These are phyloP conservation scores for Pardosa pseudoannulata DNA, from an alignment of 2,888 invertebrate species.

Conservation along the genomic window DNA sequence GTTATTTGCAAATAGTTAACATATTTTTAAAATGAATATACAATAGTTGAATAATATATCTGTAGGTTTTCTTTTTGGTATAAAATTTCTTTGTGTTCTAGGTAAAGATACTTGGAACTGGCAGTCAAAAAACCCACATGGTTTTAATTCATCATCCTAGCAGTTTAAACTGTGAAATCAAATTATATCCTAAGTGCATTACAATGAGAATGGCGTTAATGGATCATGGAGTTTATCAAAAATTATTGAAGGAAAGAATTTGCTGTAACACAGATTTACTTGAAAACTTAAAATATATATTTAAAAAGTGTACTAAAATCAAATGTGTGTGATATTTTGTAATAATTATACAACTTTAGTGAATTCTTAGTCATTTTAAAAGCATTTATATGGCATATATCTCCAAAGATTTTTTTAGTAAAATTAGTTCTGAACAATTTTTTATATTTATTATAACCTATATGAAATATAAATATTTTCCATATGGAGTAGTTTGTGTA, in stretches of 20 bases:
- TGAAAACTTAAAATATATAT: neutral
- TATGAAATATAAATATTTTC: no score
- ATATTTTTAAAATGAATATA: no score
- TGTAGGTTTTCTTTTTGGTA: neutral
- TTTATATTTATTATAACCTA: no score
- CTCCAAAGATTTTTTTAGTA: no score
- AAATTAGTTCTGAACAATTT: no score
- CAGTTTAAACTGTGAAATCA: neutral
- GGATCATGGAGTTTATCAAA: neutral
- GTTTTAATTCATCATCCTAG: constrained; percentile 76
- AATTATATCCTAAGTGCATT: neutral
- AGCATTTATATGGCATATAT: no score
- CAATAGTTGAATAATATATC: no score
- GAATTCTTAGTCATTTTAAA: no score
- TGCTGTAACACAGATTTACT: neutral
- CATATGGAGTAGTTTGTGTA: no score
- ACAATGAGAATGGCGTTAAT: no score
- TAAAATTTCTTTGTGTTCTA: constrained; percentile 74
- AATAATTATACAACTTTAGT: no score
- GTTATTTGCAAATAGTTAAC: no score
- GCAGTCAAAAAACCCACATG: constrained; percentile 90
- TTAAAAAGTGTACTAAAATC: neutral
- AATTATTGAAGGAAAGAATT: neutral
- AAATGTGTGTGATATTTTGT: neutral
- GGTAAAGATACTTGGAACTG: constrained; percentile 89